Conservation (phyloP, 2,113 vertebrate species). For the Pangasianodon gigas region DNA sequence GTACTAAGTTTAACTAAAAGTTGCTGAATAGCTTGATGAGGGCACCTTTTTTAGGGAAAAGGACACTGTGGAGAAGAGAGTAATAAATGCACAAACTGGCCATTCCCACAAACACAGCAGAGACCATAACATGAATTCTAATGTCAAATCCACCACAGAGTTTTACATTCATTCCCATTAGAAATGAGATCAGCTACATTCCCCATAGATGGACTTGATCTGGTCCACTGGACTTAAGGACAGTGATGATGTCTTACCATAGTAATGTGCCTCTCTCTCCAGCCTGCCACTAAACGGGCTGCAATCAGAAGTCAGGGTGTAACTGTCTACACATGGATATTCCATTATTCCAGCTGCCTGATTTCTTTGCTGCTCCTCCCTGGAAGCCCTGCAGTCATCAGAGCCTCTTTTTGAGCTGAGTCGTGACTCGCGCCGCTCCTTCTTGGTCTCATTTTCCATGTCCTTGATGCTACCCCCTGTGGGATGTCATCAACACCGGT, state of each 20-base stretch:
- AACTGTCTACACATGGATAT: slow-evolving; percentile 74
- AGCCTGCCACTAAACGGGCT: slow-evolving; percentile 60
- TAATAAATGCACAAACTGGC: neutral
- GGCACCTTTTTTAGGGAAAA: neutral
- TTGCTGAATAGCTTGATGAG: neutral
- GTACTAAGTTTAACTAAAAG: neutral
- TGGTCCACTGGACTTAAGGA: neutral
- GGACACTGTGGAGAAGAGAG: neutral
- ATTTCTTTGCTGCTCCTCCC: slow-evolving; percentile 79
- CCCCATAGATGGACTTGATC: neutral
- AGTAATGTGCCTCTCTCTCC: neutral
- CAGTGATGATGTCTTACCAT: slow-evolving; percentile 23
- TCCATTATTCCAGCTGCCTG: slow-evolving; percentile 75
- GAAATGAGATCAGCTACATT: neutral
- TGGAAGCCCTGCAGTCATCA: slow-evolving; percentile 78
- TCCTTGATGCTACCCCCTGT: slow-evolving; percentile 68
- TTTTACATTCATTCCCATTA: neutral
- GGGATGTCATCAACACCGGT: slow-evolving; percentile 59
- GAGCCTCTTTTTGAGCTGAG: slow-evolving; percentile 79
- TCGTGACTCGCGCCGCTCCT: slow-evolving; percentile 66
- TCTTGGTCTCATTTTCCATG: slow-evolving; percentile 56
- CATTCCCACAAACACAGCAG: neutral
- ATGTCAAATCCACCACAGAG: neutral
- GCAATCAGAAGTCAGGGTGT: slow-evolving; percentile 69
- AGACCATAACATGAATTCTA: neutral